Evolutionary conservation across 2,797 vertebrate genomes (phyloP).

Genomic region (Meda fulgida): DNA sequence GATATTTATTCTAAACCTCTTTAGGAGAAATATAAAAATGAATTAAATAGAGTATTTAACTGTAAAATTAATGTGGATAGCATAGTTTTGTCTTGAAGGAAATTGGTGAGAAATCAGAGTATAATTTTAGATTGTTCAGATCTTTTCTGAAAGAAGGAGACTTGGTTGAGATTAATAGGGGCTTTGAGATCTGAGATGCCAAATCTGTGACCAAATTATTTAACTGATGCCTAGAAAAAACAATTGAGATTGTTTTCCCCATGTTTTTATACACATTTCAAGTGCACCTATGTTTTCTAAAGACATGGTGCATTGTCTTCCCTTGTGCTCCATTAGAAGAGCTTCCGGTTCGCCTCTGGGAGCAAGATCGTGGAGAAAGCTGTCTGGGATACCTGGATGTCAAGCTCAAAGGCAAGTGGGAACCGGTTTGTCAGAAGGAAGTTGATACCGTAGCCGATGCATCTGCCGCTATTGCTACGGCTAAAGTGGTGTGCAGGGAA

Average conservation of each 20-base stretch:
- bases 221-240: not conserved
- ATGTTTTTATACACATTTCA: not conserved
- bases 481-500: conserved; percentile 51
- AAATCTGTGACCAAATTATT: not conserved
- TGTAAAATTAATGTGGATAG: not conserved
- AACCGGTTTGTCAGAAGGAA: conserved; percentile 44
- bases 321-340: conserved; percentile 44
- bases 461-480: not conserved
- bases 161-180: not conserved
- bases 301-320: not conserved
- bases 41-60: not conserved
- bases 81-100: not conserved
- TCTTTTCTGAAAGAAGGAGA: not conserved
- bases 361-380: not conserved
- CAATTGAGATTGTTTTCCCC: not conserved
- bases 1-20: not conserved
- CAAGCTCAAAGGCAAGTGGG: conserved; percentile 42
- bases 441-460: not conserved
- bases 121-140: not conserved
- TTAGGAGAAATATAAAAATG: not conserved
- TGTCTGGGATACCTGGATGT: conserved; percentile 53
- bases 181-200: not conserved
- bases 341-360: conserved; percentile 46
- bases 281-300: conserved; percentile 6
- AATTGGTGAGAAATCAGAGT: not conserved